Percentiles rank a stretch among this genome's conserved stretches.
phyloP scores from a whole-genome alignment of 2,113 vertebrate genomes.

The Argyrosomus japonicus region DNA sequence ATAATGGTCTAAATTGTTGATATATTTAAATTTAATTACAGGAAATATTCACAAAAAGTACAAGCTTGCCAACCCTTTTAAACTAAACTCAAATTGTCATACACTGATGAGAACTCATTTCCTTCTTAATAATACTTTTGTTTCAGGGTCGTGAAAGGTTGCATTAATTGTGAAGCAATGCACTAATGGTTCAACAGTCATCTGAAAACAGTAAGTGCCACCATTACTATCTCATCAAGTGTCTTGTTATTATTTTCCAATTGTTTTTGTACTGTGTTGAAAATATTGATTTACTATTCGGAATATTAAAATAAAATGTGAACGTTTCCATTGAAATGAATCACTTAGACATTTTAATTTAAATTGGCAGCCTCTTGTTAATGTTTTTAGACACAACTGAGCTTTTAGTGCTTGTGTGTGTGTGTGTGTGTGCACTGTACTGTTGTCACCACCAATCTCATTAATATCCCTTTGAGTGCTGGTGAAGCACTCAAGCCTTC shows the following conservation, averaged over 20 bases:
- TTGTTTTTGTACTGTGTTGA: background rate
- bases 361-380: slow-evolving; percentile 8
- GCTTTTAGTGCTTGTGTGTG: background rate
- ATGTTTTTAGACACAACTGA: background rate
- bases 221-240: slow-evolving; percentile 1
- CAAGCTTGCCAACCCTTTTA: background rate
- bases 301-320: background rate
- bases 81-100: background rate
- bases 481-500: slow-evolving; percentile 13
- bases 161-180: background rate
- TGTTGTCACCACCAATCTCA: slow-evolving; percentile 25
- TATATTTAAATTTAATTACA: background rate
- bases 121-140: background rate
- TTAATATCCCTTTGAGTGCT: slow-evolving; percentile 36
- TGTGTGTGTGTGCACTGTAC: background rate
- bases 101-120: background rate
- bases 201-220: background rate
- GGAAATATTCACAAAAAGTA: background rate
- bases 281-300: background rate
- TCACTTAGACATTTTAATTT: background rate
- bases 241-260: background rate
- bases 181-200: background rate
- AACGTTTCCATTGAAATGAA: slow-evolving; percentile 7
- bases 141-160: background rate
- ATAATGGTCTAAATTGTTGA: background rate